A percentile compares a stretch with the other conserved stretches of the same genome.
These are phyloP conservation scores for Erpornis zantholeuca DNA, from an alignment of 2,113 vertebrate species.

Conservation along the genomic window DNA sequence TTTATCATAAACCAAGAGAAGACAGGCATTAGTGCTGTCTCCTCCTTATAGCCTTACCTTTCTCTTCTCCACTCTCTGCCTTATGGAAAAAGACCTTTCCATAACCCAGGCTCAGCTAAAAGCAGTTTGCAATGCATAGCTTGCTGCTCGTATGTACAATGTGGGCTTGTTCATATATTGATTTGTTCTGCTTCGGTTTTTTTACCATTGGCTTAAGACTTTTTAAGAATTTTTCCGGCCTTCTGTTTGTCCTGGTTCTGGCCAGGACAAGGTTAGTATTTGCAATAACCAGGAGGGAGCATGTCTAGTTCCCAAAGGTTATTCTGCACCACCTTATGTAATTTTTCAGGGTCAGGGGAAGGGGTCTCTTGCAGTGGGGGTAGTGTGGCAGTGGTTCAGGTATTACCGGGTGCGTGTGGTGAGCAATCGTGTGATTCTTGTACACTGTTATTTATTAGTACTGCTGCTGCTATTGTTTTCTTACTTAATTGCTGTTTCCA, in stretches of 20 bases:
- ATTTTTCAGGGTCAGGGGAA: neutral
- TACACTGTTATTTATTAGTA: neutral
- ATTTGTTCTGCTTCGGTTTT: neutral
- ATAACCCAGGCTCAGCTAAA: neutral
- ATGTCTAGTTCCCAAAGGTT: neutral
- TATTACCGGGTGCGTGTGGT: rapidly evolving
- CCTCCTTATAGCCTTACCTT: neutral
- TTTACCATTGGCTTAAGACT: neutral
- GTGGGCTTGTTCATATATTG: neutral
- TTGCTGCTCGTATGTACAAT: neutral
- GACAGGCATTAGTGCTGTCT: neutral
- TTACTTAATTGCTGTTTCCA: neutral
- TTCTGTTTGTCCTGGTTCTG: neutral
- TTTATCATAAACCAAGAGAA: neutral
- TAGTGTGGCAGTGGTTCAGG: neutral
- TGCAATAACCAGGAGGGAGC: neutral
- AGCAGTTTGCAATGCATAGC: neutral
- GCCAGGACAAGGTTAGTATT: neutral
- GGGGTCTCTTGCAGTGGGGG: neutral
- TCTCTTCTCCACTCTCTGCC: neutral
- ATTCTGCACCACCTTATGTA: neutral
- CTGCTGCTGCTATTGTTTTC: neutral
- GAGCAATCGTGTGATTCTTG: neutral
- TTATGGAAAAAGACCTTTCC: neutral
- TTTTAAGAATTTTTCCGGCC: neutral